Percentiles rank a stretch among this genome's conserved stretches.
Conservation (phyloP, 2,797 vertebrate species). For the Helicolenus hilgendorfi region DNA sequence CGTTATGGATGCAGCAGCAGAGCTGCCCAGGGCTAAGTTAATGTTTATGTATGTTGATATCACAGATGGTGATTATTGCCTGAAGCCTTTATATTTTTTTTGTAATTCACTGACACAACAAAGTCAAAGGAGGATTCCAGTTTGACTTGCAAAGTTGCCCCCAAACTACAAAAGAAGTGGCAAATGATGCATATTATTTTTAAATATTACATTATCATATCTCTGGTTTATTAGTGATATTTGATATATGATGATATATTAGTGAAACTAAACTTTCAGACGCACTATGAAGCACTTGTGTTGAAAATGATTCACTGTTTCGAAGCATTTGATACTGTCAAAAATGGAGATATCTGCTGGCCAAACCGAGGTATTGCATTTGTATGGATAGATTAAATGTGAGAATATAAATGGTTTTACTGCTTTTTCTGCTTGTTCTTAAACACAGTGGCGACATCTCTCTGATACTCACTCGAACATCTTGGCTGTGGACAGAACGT, state of each 20-base stretch:
- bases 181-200: background rate
- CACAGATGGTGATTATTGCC: conserved; percentile 54
- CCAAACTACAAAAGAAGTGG: background rate
- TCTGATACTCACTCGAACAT: conserved; percentile 80
- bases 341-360: background rate
- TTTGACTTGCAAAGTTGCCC: background rate
- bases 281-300: background rate
- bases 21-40: conserved; percentile 33
- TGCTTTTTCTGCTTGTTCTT: background rate
- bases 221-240: background rate
- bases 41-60: conserved; percentile 62
- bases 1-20: conserved; percentile 20
- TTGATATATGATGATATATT: too few relatives aligned
- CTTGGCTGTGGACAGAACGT: conserved; percentile 57
- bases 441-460: background rate
- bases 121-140: conserved; percentile 10
- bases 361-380: background rate
- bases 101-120: conserved; percentile 17
- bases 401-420: background rate
- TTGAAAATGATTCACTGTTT: background rate
- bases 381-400: background rate
- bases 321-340: accelerated
- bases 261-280: background rate
- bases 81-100: conserved; percentile 24
- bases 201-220: background rate